Evolutionary conservation across 2,797 vertebrate genomes (phyloP).

Genomic region (Bovichtus diacanthus): DNA sequence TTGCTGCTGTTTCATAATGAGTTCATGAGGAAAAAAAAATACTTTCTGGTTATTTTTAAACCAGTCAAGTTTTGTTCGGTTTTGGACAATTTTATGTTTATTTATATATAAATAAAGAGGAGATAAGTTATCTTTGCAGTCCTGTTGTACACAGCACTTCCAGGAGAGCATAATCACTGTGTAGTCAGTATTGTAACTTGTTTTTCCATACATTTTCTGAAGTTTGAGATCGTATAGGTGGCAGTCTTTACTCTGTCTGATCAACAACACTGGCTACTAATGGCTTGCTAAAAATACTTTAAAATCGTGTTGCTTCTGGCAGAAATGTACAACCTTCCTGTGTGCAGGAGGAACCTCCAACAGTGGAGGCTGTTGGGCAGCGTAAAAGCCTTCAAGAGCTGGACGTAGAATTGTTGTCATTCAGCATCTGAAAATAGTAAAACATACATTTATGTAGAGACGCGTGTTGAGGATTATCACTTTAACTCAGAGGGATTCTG

Average conservation of each 20-base stretch:
- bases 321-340: not conserved
- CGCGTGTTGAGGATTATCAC: constrained; percentile 4
- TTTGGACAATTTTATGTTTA: not conserved
- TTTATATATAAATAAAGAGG: not conserved
- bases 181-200: not conserved
- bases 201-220: not conserved
- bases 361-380: not conserved
- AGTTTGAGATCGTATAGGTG: not conserved
- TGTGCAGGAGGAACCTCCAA: not conserved
- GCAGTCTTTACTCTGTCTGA: not conserved
- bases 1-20: too few species aligned
- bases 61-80: too few species aligned
- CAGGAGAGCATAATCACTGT: not conserved
- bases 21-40: too few species aligned
- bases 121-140: not conserved
- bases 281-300: not conserved
- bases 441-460: not conserved
- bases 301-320: not conserved
- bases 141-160: not conserved
- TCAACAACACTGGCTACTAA: not conserved
- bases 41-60: too few species aligned
- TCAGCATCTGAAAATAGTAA: not conserved
- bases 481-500: not conserved
- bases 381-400: not conserved
- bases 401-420: not conserved